phyloP scores from a whole-genome alignment of 2,888 invertebrate genomes.

The Formica aserva region DNA sequence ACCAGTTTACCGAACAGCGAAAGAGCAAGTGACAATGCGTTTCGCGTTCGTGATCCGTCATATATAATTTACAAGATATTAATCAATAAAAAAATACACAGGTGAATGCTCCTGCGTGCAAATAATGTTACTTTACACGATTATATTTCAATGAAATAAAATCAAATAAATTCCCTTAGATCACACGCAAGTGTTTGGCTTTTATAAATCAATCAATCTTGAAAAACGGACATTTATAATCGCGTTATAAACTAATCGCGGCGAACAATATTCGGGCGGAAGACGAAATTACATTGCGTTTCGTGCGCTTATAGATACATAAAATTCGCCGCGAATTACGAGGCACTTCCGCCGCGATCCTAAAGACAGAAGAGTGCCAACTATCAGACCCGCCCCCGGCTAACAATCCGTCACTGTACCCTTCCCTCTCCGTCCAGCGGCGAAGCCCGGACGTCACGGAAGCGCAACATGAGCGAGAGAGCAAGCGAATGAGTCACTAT shows the following conservation, averaged over 20 bases:
- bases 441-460: constrained; percentile 64
- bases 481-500: constrained; percentile 70
- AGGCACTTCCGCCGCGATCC: constrained; percentile 38
- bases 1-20: constrained; percentile 28
- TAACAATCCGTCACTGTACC: constrained; percentile 77
- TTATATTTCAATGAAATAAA: constrained; percentile 1
- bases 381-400: constrained; percentile 73
- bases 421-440: constrained; percentile 62
- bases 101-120: background rate
- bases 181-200: background rate
- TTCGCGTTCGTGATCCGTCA: background rate
- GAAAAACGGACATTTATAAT: background rate
- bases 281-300: constrained; percentile 22
- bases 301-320: background rate
- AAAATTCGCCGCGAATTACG: constrained; percentile 24
- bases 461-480: constrained; percentile 62
- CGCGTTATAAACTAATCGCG: background rate
- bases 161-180: background rate
- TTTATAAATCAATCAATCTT: background rate
- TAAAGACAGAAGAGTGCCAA: constrained; percentile 50
- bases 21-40: constrained; percentile 9
- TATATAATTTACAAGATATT: constrained; percentile 7
- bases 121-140: background rate
- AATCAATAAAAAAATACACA: constrained; percentile 8
- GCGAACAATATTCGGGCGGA: constrained; percentile 5